Base-by-base conservation (phyloP, 2,113 vertebrate genomes). In the Platysteira castanea region DNA sequence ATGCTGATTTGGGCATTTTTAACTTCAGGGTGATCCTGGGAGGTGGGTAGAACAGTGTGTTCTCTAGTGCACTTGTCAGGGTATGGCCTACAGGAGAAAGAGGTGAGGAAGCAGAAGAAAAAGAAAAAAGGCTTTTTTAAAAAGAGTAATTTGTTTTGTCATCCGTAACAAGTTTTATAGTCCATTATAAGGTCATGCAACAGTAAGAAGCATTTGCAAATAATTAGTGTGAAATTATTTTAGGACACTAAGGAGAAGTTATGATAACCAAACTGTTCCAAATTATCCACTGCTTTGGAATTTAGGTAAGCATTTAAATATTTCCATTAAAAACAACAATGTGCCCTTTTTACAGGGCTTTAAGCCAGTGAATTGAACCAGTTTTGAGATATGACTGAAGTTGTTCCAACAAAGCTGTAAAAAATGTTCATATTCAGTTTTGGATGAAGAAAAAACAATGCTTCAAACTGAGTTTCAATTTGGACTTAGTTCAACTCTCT, bases 11-110 rank as follows among this genome's bases (percentile, higher is more conserved):
- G 93, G 99, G 98, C 99, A 99, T 99, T 98, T 99, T 99, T 88
- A 99, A 98, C 97, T 99, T 99, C 75, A 99, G 98, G n/a, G 99
- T 99, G 94, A 99, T 99, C 97, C 99, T 98, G 19, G 99, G 99
- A 96, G 99, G 98, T 91, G 99, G 98, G 76, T 98, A 98, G 84
- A 99, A 99, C 96, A 99, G 95, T 56, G 98, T 96, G 71, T 98
- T 99, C 97, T 99, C 99, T 96, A 98, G 97, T 79, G 98, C 98
- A 90, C 94, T 98, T 37, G 99, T 98, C 89, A 98, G 96, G 35
- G 99, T 98, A 93, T 98, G 98, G 70, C 99, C 99, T 99, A 84
- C 33, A 46, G 35, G 33, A 84, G 54, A 86, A 86, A 78, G 13
- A 91, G 75, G 86, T 0, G 1, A 77, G 59, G 11, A n/a, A 39